Conservation (phyloP, 35 echinoderm and acorn worm genomes). For the Ophioderma brevispina region DNA sequence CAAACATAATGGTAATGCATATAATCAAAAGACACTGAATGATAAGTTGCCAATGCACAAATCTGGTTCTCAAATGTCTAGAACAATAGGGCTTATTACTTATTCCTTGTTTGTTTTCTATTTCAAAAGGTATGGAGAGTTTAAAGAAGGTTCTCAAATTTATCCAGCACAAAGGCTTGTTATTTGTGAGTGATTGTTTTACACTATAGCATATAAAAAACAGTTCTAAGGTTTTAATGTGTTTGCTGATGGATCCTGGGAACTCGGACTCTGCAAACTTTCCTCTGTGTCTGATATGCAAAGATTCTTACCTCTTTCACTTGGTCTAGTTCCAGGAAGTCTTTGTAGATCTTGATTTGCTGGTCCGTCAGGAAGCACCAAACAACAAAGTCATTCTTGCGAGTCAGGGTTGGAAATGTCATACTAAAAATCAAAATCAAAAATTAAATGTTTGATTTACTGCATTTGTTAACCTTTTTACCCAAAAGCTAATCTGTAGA, state of each 20-base stretch:
- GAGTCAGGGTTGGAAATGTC: constrained; percentile 57
- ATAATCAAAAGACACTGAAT: neutral
- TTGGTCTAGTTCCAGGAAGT: constrained; percentile 81
- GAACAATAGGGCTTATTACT: no score
- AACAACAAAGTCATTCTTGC: constrained; percentile 95
- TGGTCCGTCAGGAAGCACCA: constrained; percentile 83
- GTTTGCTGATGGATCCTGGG: no score
- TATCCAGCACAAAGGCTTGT: neutral
- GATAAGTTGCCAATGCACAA: neutral
- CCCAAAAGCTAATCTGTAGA: no score
- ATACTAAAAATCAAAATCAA: neutral
- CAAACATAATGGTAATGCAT: neutral
- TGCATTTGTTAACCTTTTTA: no score
- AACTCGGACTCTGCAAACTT: no score
- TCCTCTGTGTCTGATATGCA: neutral
- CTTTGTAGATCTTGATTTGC: constrained; percentile 91
- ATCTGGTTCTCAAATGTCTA: no score
- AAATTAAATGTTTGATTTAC: no score
- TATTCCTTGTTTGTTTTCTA: no score
- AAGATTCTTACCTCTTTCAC: constrained; percentile 83
- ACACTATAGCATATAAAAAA: neutral
- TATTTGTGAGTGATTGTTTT: neutral
- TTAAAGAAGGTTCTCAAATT: no score
- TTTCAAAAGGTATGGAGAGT: no score
- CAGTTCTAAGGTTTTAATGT: no score